Percentiles rank a stretch among this genome's conserved stretches.
Conservation (phyloP, 2,888 invertebrate species). For the Adelognathus sp. region DNA sequence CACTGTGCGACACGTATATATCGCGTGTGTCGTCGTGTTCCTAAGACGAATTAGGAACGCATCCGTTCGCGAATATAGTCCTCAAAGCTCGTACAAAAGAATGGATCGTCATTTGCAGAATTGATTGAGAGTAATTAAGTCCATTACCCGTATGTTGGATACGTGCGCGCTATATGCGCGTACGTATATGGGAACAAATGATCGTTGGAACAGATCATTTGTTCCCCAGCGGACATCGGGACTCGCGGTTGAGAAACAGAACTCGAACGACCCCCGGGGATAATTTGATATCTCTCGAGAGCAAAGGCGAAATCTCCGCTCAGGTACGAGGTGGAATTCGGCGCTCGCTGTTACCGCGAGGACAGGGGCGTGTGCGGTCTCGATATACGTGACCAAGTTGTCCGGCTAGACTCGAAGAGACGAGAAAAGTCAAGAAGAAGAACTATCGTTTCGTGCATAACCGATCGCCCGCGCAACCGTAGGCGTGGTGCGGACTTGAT, state of each 20-base stretch:
- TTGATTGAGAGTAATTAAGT: constrained; percentile 23
- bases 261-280: constrained; percentile 27
- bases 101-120: background rate
- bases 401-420: constrained; percentile 46
- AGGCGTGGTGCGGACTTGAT: constrained; percentile 71
- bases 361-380: constrained; percentile 66
- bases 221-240: constrained; percentile 24
- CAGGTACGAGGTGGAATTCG: constrained; percentile 43
- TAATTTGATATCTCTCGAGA: constrained; percentile 42
- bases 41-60: constrained; percentile 51
- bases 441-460: constrained; percentile 50
- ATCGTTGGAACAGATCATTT: constrained; percentile 4
- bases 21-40: constrained; percentile 10
- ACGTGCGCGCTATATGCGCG: no score
- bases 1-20: background rate
- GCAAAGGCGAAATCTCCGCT: constrained; percentile 57
- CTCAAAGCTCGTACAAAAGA: constrained; percentile 13
- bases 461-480: constrained; percentile 45
- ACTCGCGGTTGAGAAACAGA: background rate
- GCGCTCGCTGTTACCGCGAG: constrained; percentile 39
- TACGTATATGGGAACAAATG: background rate
- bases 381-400: constrained; percentile 69
- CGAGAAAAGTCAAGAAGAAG: constrained; percentile 59
- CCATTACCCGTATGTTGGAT: background rate
- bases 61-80: constrained; percentile 42